These are phyloP conservation scores for Patella ulyssiponensis DNA, from an alignment of 2,888 invertebrate genomes.

Conservation along the genomic window DNA sequence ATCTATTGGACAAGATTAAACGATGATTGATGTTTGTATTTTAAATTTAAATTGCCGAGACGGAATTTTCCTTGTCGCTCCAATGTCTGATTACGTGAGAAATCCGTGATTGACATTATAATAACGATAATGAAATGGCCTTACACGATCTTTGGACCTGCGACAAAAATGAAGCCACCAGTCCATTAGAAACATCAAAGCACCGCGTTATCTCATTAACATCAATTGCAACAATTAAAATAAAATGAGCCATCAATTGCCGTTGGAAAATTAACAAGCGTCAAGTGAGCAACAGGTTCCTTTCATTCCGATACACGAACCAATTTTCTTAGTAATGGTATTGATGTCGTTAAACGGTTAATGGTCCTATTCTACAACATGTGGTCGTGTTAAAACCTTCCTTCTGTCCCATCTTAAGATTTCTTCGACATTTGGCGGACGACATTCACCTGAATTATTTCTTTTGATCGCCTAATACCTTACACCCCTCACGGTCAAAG, in stretches of 20 bases:
- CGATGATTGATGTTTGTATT: too few relatives aligned
- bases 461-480: background rate
- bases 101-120: background rate
- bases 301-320: background rate
- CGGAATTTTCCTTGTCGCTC: background rate
- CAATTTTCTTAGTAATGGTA: background rate
- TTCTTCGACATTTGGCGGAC: background rate
- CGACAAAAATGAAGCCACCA: too few relatives aligned
- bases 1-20: too few relatives aligned
- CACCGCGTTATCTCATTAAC: too few relatives aligned
- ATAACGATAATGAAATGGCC: background rate
- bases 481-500: background rate
- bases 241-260: background rate
- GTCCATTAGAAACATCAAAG: too few relatives aligned
- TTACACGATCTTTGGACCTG: background rate
- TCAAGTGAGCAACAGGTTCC: background rate
- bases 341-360: slow-evolving; percentile 1
- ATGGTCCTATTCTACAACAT: background rate
- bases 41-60: background rate
- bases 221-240: background rate
- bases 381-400: background rate
- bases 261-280: background rate
- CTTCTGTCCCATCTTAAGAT: slow-evolving; percentile 7
- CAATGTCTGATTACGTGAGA: background rate
- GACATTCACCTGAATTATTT: background rate